Evolutionary conservation across 64 coral and sea anemone species (phyloP), one percentile per base, ranked within the genome.

Genomic region (Astreopora myriophthalma): DNA sequence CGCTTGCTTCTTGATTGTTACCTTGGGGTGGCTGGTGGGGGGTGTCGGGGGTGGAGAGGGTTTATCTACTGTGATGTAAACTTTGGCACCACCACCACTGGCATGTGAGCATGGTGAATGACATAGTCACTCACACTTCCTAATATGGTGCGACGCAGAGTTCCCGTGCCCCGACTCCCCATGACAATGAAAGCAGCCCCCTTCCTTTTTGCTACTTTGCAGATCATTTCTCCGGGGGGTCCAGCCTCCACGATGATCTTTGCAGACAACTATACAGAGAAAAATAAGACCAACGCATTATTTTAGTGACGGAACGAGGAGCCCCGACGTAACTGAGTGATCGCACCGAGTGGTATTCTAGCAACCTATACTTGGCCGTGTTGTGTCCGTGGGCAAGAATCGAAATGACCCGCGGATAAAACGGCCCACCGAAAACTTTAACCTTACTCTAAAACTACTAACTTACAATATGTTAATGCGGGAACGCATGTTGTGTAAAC

Each of bases 91-190:
- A 78, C 75, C 7, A 78, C 23, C 75, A 78, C 75, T 20, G 75
- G 75, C 46, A 78, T 51, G 42, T 78, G 75, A 29, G 75, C 75
- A 31, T 78, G 75, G 44, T 78, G 75, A 26, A 78, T 30, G 24
- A 78, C 42, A 44, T 78, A 78, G 26, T 78, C 75, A 29, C 75
- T 78, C 10, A 78, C 75, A 55, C 75, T 78, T 51, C 75, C 75
- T 51, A 78, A 32, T 55, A 78, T 78, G 44, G 75, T 78, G 42
- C 75, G 75, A 51, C 75, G 75, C 1, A 78, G 22, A 14, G 75
- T 78, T 78, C 75, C 75, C 10, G 40, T 27, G 16, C 75, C 75
- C 7, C 75, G 40, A 6, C 75, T 51, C 40, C 75, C 75, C 5
- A 78, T 17, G 11, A 78, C 75, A 55, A 78, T 51, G 16, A 78